Evolutionary conservation across 2,888 invertebrate genomes (phyloP), one percentile per base, ranked within the genome.

Genomic region (Andrena chrysosceles): DNA sequence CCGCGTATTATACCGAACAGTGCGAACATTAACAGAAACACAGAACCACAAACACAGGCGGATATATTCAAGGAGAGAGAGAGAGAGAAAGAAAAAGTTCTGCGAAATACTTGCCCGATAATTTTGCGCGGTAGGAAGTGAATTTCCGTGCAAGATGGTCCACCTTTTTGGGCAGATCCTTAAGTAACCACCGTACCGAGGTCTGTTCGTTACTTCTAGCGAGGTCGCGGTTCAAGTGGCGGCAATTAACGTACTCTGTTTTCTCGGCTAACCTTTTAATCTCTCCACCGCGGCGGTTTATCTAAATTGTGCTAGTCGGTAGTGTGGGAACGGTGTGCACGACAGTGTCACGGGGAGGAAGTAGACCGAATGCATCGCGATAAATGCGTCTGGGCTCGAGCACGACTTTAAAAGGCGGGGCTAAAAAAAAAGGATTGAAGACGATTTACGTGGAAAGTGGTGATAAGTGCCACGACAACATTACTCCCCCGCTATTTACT

Each of bases 221-320:
- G 54, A 83, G 87, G 85, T 85, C 87, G 81, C 49, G 82, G 85
- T 82, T 87, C 87, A 85, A 87, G 84, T 84, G 80, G 60, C 80
- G 77, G 84, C 87, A 85, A 87, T 87, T 87, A 87, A 87, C 81
- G 87, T 85, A 87, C 81, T 76, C 62, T 75, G 79, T 79, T 83
- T 81, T 79, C 87, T 77, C 80, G 62, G 67, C 70, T 82, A 84
- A 87, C 85, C 87, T 87, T 87, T 87, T 87, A 83, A 87, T 87
- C 87, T 87, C 67, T 66, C 74, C 59, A 20, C 72, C 60, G 52
- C 63, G 54, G 29, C 56, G 82, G 70, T 84, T 85, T 85, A 85
- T 87, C 85, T 84, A 85, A 87, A 87, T 85, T 82, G 87, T 85
- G 68, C 76, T 73, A 56, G 85, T 63, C 33, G 86, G 54, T 70